phyloP scores from a whole-genome alignment of 2,113 vertebrate genomes.

The Saguinus imperator region DNA sequence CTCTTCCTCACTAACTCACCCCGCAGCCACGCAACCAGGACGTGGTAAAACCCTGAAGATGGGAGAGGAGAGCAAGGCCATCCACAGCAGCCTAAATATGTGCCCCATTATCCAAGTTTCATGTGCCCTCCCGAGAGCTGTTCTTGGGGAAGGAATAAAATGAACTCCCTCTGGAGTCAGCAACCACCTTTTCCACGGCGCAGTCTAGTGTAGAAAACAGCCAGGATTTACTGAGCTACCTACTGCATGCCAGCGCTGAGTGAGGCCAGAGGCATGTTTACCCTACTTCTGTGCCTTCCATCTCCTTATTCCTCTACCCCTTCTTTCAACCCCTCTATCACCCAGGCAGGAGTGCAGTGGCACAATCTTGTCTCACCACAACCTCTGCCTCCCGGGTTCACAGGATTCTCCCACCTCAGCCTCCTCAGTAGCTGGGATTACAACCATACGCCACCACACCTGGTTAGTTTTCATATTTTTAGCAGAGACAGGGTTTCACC shows the following conservation, averaged over 20 bases:
- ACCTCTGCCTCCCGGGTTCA: too few species aligned
- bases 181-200: background rate
- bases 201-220: background rate
- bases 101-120: background rate
- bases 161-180: background rate
- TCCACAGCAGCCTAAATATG: background rate
- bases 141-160: background rate
- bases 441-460: too few species aligned
- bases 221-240: background rate
- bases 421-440: too few species aligned
- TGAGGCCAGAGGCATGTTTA: background rate
- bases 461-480: too few species aligned
- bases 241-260: accelerated
- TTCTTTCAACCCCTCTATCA: background rate
- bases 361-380: too few species aligned
- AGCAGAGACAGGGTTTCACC: too few species aligned
- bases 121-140: background rate
- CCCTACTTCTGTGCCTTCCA: background rate
- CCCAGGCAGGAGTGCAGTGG: too few species aligned
- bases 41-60: background rate
- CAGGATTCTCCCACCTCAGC: too few species aligned
- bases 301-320: background rate
- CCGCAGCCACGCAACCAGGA: background rate
- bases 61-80: background rate
- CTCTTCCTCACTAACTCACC: background rate